phyloP scores from a whole-genome alignment of 1,140 invertebrate species.

The Pogonomyrmex barbatus region DNA sequence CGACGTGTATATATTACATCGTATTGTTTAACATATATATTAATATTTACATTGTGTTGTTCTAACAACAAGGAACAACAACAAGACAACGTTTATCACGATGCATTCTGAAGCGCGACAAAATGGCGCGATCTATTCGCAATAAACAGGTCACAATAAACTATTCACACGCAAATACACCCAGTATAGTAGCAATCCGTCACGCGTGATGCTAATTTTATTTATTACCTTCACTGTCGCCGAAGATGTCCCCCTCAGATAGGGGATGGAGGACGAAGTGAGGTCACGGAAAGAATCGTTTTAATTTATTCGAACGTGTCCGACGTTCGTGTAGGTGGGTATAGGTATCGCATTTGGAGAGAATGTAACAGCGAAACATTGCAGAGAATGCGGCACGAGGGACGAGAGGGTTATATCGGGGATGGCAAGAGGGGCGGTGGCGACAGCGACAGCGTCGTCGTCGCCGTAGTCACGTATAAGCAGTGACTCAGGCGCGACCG shows the following conservation, averaged over 20 bases:
- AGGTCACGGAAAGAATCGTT: slow-evolving; percentile 68
- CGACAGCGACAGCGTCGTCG: slow-evolving; percentile 30
- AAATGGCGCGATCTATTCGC: slow-evolving; percentile 31
- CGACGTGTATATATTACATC: too few species aligned
- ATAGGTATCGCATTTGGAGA: slow-evolving; percentile 61
- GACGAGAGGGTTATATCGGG: slow-evolving; percentile 49
- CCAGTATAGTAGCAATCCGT: slow-evolving; percentile 50
- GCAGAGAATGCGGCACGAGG: slow-evolving; percentile 56
- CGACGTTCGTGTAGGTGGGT: slow-evolving; percentile 30
- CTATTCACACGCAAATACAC: slow-evolving; percentile 35
- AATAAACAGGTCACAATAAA: slow-evolving; percentile 39
- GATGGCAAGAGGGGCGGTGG: slow-evolving; percentile 8
- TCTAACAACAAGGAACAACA: too few species aligned
- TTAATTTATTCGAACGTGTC: slow-evolving; percentile 72
- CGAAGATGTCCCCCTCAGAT: slow-evolving; percentile 30
- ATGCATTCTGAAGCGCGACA: neutral
- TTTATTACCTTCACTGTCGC: slow-evolving; percentile 49
- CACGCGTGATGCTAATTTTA: slow-evolving; percentile 67
- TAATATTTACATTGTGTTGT: too few species aligned
- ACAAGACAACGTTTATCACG: neutral
- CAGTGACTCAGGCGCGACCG: slow-evolving; percentile 80
- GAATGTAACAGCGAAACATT: slow-evolving; percentile 67
- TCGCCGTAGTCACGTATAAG: slow-evolving; percentile 84
- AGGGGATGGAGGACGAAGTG: slow-evolving; percentile 11
- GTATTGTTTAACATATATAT: too few species aligned